phyloP scores from a whole-genome alignment of 2,797 vertebrate genomes.

The Tapera naevia region DNA sequence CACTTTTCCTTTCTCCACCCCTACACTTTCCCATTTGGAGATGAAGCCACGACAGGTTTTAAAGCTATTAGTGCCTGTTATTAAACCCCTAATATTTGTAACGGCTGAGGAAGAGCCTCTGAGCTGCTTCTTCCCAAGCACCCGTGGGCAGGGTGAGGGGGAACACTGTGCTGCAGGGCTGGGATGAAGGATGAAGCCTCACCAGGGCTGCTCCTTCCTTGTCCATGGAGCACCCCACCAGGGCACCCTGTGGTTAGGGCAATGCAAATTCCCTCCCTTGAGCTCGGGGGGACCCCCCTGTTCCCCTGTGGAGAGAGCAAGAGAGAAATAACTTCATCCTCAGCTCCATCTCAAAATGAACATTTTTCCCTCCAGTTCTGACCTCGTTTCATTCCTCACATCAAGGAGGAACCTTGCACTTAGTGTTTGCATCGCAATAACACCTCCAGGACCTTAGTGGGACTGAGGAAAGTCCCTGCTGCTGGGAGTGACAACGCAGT shows the following conservation, averaged over 20 bases:
- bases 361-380: slow-evolving; percentile 2
- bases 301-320: fast-evolving
- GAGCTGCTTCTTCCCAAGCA: not conserved
- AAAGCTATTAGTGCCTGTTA: not conserved
- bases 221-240: not conserved
- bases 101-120: not conserved
- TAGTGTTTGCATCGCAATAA: slow-evolving; percentile 34
- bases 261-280: too few relatives aligned
- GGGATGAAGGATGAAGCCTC: not conserved
- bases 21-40: not conserved
- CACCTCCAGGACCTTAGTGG: slow-evolving; percentile 51
- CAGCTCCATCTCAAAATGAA: slow-evolving; percentile 34
- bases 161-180: fast-evolving
- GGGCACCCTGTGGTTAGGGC: not conserved
- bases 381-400: slow-evolving; percentile 32
- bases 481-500: slow-evolving; percentile 40
- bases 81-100: not conserved
- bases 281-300: fast-evolving
- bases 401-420: slow-evolving; percentile 37
- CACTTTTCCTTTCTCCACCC: not conserved
- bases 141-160: not conserved
- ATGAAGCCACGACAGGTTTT: not conserved
- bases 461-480: slow-evolving; percentile 50
- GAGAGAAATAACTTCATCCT: not conserved
- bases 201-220: not conserved